Evolutionary conservation across 1,140 invertebrate genomes (phyloP).

Genomic region (Scaptodrosophila lebanonensis): DNA sequence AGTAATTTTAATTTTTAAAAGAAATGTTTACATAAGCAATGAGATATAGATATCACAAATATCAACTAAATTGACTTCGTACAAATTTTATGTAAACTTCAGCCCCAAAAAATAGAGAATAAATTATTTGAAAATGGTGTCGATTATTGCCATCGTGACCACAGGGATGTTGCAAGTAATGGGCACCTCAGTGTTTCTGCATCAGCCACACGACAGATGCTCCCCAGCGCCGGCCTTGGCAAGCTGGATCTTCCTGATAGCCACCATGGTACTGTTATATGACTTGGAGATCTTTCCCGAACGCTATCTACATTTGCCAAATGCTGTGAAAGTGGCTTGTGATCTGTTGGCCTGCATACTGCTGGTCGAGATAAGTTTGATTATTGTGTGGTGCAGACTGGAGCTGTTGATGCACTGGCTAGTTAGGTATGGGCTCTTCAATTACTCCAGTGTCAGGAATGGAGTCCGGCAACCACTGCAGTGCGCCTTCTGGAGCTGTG

Average conservation of each 20-base stretch:
- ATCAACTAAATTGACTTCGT: too few relatives aligned
- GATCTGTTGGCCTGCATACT: background rate
- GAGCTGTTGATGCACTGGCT: background rate
- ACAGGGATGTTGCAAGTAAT: background rate
- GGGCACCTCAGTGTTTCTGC: background rate
- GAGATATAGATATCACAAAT: too few relatives aligned
- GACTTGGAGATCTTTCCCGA: background rate
- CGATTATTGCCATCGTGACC: background rate
- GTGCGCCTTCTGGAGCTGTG: background rate
- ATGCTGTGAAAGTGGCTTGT: background rate
- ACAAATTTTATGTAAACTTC: too few relatives aligned
- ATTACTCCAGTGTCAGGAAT: too few relatives aligned
- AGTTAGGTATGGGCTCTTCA: background rate
- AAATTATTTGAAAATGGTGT: constrained; percentile 1
- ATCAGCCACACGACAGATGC: background rate
- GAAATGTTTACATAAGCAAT: too few relatives aligned
- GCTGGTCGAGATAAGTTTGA: background rate
- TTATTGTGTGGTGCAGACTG: constrained; percentile 2
- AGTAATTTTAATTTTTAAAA: too few relatives aligned
- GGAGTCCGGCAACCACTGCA: background rate
- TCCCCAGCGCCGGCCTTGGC: background rate
- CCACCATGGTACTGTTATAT: background rate
- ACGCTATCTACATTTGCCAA: background rate
- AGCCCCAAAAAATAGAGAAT: too few relatives aligned
- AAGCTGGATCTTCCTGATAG: background rate